Base-by-base conservation (phyloP, 2,113 vertebrate genomes). In the Colossoma macropomum region DNA sequence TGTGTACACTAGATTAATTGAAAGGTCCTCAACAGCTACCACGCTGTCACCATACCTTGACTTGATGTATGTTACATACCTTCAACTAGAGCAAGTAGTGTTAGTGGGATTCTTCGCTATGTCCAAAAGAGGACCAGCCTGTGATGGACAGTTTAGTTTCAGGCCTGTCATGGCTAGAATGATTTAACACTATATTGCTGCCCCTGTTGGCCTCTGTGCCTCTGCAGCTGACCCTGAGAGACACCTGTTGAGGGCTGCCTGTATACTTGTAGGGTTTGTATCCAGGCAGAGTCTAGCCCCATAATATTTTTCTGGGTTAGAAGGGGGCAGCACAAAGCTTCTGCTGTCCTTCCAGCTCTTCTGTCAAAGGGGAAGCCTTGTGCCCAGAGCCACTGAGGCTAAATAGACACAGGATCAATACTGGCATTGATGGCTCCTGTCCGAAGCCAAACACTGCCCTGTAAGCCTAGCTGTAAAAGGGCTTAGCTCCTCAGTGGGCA, bases 351-450 rank as follows among this genome's bases (percentile, higher is more conserved):
- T 13, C 19, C 25, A 0, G 19, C 28, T 63, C 27, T n/a, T 30
- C 60, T 15, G 28, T 75, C 45, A 72, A 21, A 77, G 21, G 38
- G 13, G 12, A 38, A 70, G 34, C 34, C 70, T 65, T 66, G 56
- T 54, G 34, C 34, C 34, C 34, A 38, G 34, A 9, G 7, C 23
- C 34, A 30, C 62, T 63, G 19, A 52, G 41, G 21, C 68, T 34
- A 72, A 65, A 19, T 54, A 74, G 71, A 60, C 77, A 48, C 12
- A n/a, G 12, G 25, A 80, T 84, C 63, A 62, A 30, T 80, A 48
- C 62, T 80, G 73, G 77, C 41, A 80, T 50, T 50, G 52, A 76
- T 34, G 6, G 25, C 70, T 28, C 71, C 12, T 75, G 32, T 75
- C 66, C 60, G 13, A 77, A 65, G 38, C 19, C 65, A 52, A 77